Conservation (phyloP, 2,888 invertebrate species). For the Drosophila demipolita region DNA sequence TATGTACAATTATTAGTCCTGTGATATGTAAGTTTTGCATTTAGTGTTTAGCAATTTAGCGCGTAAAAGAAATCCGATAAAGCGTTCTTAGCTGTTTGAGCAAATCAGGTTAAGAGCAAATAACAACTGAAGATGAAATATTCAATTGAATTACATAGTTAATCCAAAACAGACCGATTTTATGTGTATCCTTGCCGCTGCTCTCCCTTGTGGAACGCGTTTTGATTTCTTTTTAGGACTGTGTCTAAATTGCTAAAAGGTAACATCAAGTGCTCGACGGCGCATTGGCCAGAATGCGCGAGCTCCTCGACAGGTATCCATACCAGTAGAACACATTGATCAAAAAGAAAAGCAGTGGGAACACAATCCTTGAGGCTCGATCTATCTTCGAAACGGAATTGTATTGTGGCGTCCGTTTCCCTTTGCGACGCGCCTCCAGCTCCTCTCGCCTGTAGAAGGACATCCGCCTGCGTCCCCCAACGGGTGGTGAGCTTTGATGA, state of each 20-base stretch:
- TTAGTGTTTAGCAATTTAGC: conserved; percentile 82
- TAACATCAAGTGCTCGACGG: conserved; percentile 84
- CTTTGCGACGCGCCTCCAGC: conserved; percentile 82
- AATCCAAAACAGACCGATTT: conserved; percentile 3
- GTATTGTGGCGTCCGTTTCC: conserved; percentile 87
- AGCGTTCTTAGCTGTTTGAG: conserved; percentile 62
- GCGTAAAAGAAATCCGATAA: conserved; percentile 78
- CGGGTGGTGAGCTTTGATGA: conserved; percentile 31
- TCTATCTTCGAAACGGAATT: conserved; percentile 94
- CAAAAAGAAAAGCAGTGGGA: conserved; percentile 90
- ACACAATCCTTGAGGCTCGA: conserved; percentile 90
- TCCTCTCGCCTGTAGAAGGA: conserved; percentile 83
- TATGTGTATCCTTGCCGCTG: conserved; percentile 14
- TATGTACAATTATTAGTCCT: conserved; percentile 54
- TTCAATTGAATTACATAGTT: conserved; percentile 2
- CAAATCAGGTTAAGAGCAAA: conserved; percentile 75
- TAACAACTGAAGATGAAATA: conserved; percentile 63
- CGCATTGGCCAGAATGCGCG: conserved; percentile 80
- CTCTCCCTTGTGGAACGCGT: conserved; percentile 43
- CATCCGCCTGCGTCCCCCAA: conserved; percentile 77
- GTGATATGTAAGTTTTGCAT: conserved; percentile 64
- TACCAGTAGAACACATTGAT: conserved; percentile 93
- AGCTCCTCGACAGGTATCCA: conserved; percentile 89
- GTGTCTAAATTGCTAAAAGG: conserved; percentile 85
- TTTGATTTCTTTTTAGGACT: conserved; percentile 79